Conservation (phyloP, 2,113 vertebrate genomes). For the Tringa solitaria region DNA sequence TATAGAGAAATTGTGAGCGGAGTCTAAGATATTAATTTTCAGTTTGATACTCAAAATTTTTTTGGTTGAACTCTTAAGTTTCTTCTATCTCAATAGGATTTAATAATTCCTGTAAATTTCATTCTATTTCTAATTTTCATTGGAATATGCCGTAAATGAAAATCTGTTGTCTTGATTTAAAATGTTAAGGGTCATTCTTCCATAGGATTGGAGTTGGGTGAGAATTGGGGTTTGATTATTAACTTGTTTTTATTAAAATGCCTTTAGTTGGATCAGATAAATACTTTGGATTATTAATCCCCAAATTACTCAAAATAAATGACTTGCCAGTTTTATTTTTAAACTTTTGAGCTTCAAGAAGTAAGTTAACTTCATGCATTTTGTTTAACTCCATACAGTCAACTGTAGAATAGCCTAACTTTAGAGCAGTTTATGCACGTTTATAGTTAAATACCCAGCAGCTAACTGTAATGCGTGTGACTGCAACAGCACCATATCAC, state of each 20-base stretch:
- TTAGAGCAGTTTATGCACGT: neutral
- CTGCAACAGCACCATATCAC: neutral
- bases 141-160: neutral
- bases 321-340: too few relatives aligned
- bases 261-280: neutral
- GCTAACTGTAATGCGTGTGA: neutral
- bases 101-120: neutral
- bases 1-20: neutral
- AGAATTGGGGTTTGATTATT: accelerated
- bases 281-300: neutral
- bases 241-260: neutral
- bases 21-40: neutral
- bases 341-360: neutral
- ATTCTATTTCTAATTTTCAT: neutral
- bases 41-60: neutral
- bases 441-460: neutral
- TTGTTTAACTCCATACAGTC: neutral
- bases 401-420: accelerated
- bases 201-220: neutral
- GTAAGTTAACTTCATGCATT: neutral
- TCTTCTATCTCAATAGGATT: neutral
- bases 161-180: neutral
- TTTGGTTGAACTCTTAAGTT: neutral
- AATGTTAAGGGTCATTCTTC: neutral
- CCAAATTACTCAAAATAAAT: neutral